These are phyloP conservation scores for Rhyacophila evoluta DNA, from an alignment of 2,888 invertebrate species.

Conservation along the genomic window DNA sequence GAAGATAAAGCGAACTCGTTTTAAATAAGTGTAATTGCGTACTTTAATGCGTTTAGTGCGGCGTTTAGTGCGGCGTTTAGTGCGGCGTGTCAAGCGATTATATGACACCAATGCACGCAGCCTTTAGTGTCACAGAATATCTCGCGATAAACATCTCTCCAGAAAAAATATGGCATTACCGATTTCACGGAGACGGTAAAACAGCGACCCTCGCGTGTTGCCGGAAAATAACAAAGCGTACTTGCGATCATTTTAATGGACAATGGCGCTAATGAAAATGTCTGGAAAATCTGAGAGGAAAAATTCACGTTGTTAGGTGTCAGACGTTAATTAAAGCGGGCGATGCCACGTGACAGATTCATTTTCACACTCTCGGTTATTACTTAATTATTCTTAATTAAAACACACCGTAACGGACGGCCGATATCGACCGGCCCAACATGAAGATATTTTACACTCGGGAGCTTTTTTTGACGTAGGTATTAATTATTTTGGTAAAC, in stretches of 20 bases:
- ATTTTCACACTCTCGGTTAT: constrained; percentile 16
- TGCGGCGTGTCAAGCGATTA: too few species aligned
- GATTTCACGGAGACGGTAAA: not conserved
- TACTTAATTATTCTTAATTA: constrained; percentile 9
- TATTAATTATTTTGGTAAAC: too few species aligned
- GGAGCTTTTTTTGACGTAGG: too few species aligned
- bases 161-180: not conserved
- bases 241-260: constrained; percentile 15
- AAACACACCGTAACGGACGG: not conserved
- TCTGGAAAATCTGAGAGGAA: constrained; percentile 22
- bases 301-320: constrained; percentile 19
- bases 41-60: too few species aligned
- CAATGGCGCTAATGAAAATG: constrained; percentile 13
- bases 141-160: too few species aligned
- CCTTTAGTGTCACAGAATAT: too few species aligned
- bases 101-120: too few species aligned
- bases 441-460: too few species aligned
- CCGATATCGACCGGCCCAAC: not conserved
- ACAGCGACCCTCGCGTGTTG: not conserved
- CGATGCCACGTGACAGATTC: constrained; percentile 1
- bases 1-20: too few species aligned
- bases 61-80: too few species aligned
- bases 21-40: too few species aligned
- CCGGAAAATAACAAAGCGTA: constrained; percentile 2
- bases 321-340: constrained; percentile 7